Evolutionary conservation across 2,888 invertebrate genomes (phyloP).

Genomic region (Trimorus sp.): DNA sequence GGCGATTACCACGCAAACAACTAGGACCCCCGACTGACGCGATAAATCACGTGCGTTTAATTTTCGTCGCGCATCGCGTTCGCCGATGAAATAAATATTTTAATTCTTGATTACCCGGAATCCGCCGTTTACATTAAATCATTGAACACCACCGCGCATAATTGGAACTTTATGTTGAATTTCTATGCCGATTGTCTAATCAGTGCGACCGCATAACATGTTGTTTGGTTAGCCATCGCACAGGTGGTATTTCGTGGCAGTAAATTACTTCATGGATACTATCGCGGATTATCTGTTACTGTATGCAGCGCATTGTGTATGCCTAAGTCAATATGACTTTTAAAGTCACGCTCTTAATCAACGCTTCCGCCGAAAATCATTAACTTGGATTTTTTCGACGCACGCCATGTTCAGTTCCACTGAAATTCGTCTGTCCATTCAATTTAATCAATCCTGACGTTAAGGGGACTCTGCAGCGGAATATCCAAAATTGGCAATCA

Average conservation of each 20-base stretch:
- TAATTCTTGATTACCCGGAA: conserved; percentile 9
- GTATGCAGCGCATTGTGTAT: conserved; percentile 5
- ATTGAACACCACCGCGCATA: conserved; percentile 11
- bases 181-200: conserved; percentile 34
- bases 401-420: too few relatives aligned
- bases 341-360: conserved; percentile 9
- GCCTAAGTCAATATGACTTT: conserved; percentile 28
- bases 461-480: too few relatives aligned
- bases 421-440: too few relatives aligned
- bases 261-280: conserved; percentile 28
- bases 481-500: too few relatives aligned
- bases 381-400: too few relatives aligned
- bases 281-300: conserved; percentile 29
- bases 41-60: too few relatives aligned
- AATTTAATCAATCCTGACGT: too few relatives aligned
- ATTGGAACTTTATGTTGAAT: conserved; percentile 25
- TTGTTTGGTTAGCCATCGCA: conserved; percentile 33
- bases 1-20: too few relatives aligned
- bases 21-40: too few relatives aligned
- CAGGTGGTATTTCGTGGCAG: conserved; percentile 29
- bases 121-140: conserved; percentile 11
- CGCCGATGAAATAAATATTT: not conserved
- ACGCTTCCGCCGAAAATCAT: not conserved
- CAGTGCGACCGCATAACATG: conserved; percentile 30
- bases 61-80: too few relatives aligned